Base-by-base conservation (phyloP, 2,113 vertebrate species). In the Melanotaenia duboulayi region DNA sequence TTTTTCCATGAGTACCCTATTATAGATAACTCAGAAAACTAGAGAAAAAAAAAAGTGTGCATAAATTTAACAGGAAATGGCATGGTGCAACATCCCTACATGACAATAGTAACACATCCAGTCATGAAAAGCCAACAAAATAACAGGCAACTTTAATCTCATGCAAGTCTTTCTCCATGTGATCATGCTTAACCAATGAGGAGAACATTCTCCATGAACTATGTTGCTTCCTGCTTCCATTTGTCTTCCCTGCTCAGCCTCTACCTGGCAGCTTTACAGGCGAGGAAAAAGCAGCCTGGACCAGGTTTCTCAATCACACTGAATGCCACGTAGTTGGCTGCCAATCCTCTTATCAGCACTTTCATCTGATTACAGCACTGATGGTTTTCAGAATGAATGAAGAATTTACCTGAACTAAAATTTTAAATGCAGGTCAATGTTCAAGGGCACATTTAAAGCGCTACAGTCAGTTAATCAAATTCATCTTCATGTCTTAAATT, bases 321-420 rank as follows among this genome's bases (percentile, higher is more conserved):
- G 24, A 66, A 50, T 4, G 25, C 22, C 2, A 20, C 6, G 25
- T 58, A 71, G 57, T 17, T 1, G 28, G n/a, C 69, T 28, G 73
- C 71, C 52, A 71, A 13, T 70, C 61, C 22, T 37, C 48, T 39
- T 23, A 7, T 61, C 80, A 44, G 3, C 24, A 46, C 51, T 24
- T 35, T 55, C 48, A 48, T 64, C 57, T 67, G 71, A 81, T 83
- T 54, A 62, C 59, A 32, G 72, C 63, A 71, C 79, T 85, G 69
- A 77, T 44, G 60, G 59, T 56, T 74, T 61, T 74, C 51, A 54
- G 22, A 69, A 67, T 71, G 2, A 62, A 82, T 61, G 37, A 49
- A 71, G n/a, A 32, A 82, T 70, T 66, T 59, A 70, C 54, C 28
- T 42, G 40, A 2, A 42, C 28, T 25, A n/a, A 54, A 59, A 32